Conservation (phyloP, 2,113 vertebrate genomes). For the Gallinago paraguaiae region DNA sequence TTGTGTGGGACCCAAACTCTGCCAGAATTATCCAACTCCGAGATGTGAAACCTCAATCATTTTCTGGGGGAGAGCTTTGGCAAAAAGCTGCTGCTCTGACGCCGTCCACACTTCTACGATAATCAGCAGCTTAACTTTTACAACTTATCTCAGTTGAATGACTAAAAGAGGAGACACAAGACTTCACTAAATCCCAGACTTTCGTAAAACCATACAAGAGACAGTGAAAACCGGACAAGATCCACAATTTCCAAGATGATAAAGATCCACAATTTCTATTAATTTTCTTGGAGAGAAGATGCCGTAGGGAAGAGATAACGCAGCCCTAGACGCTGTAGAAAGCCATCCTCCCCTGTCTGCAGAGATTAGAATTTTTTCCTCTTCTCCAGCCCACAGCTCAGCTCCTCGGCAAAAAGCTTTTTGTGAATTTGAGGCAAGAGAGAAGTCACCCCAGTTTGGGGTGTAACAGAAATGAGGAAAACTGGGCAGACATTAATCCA, state of each 20-base stretch:
- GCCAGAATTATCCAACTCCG: neutral
- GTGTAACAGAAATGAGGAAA: neutral
- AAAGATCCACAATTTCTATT: neutral
- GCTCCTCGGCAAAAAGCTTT: neutral
- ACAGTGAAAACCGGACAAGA: neutral
- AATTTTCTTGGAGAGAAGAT: neutral
- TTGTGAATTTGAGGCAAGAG: neutral
- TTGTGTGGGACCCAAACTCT: neutral
- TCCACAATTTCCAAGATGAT: neutral
- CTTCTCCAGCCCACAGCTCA: neutral
- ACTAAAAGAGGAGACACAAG: neutral
- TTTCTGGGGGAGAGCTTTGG: neutral
- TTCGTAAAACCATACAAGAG: fast-evolving
- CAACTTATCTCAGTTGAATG: neutral
- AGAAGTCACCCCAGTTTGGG: neutral
- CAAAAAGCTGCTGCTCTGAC: neutral
- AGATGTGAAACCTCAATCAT: neutral
- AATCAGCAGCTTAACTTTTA: neutral
- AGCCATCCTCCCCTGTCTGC: neutral
- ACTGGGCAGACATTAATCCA: neutral
- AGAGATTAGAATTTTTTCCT: neutral
- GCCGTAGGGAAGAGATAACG: fast-evolving
- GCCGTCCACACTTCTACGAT: neutral
- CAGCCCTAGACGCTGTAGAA: neutral
- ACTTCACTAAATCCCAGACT: neutral